phyloP scores from a whole-genome alignment of 2,113 vertebrate species.

The Toxotes jaculatrix region DNA sequence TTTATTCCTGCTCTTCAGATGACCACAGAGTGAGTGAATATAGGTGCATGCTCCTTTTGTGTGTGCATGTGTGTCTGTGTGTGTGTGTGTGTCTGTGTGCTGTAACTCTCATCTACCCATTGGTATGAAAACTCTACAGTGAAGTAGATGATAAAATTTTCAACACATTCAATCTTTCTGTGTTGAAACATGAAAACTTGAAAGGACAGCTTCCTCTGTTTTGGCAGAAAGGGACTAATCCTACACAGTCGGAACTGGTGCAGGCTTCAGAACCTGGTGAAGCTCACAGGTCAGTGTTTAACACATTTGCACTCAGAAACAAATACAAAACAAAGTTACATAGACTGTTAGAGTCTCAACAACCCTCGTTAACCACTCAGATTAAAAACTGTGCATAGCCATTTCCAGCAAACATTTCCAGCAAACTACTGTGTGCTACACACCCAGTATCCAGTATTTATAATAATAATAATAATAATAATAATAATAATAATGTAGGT shows the following conservation, averaged over 20 bases:
- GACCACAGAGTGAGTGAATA: no score
- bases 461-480: no score
- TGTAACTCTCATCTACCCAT: not conserved
- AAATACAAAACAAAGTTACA: no score
- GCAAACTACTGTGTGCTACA: no score
- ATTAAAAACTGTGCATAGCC: no score
- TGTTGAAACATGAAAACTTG: not conserved
- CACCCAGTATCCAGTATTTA: no score
- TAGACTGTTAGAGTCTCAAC: no score
- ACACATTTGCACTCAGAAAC: not conserved
- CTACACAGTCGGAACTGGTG: not conserved
- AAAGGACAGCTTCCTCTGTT: not conserved
- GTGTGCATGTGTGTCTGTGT: not conserved
- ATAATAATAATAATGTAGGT: not conserved
- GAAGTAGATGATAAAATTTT: not conserved
- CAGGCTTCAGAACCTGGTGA: not conserved
- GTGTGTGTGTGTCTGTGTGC: not conserved
- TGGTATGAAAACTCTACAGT: not conserved
- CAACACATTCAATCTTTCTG: constrained; percentile 1
- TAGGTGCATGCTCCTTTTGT: no score
- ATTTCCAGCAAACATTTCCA: no score
- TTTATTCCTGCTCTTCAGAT: no score
- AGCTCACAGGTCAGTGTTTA: not conserved
- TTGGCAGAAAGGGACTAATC: not conserved
- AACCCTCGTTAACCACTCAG: no score